phyloP scores from a whole-genome alignment of 1,140 invertebrate genomes.

The Diachasmimorpha longicaudata region DNA sequence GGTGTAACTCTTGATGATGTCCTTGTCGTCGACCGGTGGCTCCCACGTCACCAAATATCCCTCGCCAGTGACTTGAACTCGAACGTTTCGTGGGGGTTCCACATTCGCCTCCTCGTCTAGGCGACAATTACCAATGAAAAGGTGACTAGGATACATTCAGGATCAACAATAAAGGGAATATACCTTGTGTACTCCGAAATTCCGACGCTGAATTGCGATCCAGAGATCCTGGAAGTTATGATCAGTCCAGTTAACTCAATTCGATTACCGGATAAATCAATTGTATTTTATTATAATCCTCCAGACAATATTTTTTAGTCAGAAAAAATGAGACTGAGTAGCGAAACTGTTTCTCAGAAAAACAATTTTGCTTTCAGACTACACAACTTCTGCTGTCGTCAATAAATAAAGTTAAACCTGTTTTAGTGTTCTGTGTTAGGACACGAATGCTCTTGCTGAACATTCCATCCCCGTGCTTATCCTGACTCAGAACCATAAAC shows the following conservation, averaged over 20 bases:
- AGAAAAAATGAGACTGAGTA: too few species aligned
- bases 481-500: constrained; percentile 89
- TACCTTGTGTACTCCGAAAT: constrained; percentile 44
- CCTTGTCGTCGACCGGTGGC: constrained; percentile 67
- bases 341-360: too few species aligned
- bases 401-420: neutral
- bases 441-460: constrained; percentile 85
- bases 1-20: constrained; percentile 66
- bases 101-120: constrained; percentile 55
- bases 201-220: constrained; percentile 52
- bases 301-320: too few species aligned
- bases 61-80: constrained; percentile 66
- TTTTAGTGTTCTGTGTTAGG: constrained; percentile 68
- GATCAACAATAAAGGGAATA: constrained; percentile 5
- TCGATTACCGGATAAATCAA: too few species aligned
- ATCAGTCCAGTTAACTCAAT: too few species aligned
- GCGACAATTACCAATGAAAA: constrained; percentile 17
- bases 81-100: constrained; percentile 72
- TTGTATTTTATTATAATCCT: too few species aligned
- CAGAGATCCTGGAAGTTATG: constrained; percentile 41
- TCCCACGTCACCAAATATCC: constrained; percentile 79
- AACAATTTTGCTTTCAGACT: too few species aligned
- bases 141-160: neutral
- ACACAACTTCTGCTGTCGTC: too few species aligned
- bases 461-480: constrained; percentile 85